Evolutionary conservation across 2,888 invertebrate genomes (phyloP).

Genomic region (Nasonia oneida): DNA sequence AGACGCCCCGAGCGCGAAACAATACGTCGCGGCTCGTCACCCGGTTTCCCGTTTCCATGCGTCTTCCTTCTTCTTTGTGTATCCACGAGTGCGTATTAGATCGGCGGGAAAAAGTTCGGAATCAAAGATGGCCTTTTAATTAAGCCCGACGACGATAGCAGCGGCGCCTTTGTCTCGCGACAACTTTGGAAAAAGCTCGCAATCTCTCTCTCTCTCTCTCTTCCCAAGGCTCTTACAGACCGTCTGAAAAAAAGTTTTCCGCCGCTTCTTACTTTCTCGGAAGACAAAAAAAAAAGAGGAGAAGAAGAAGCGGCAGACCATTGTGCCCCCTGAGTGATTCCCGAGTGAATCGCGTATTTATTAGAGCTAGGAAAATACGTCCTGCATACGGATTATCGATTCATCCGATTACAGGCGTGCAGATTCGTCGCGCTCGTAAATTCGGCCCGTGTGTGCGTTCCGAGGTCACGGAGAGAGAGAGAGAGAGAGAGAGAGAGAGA

Average conservation of each 20-base stretch:
- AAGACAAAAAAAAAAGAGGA: slow-evolving; percentile 34
- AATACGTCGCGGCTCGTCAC: slow-evolving; percentile 72
- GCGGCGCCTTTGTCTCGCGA: slow-evolving; percentile 47
- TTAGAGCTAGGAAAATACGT: not conserved
- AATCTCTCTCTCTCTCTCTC: slow-evolving; percentile 68
- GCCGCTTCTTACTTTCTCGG: slow-evolving; percentile 66
- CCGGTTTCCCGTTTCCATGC: not conserved
- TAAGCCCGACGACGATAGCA: slow-evolving; percentile 63
- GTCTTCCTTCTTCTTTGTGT: not conserved
- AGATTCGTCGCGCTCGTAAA: slow-evolving; percentile 41
- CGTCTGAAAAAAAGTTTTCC: slow-evolving; percentile 66
- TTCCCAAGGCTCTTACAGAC: slow-evolving; percentile 56
- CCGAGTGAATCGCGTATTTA: not conserved
- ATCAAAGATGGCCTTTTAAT: slow-evolving; percentile 71
- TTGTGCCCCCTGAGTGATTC: not conserved
- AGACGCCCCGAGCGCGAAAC: slow-evolving; percentile 70
- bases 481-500: not conserved
- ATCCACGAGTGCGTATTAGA: not conserved
- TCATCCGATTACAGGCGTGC: slow-evolving; percentile 52
- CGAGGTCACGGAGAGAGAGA: slow-evolving; percentile 21
- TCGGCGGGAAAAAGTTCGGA: slow-evolving; percentile 5
- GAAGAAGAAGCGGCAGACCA: not conserved
- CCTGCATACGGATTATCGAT: slow-evolving; percentile 40
- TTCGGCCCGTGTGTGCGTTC: slow-evolving; percentile 7
- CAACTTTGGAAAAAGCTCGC: slow-evolving; percentile 65